Conservation (phyloP, 2,888 invertebrate species). For the Leucophora obtusa region DNA sequence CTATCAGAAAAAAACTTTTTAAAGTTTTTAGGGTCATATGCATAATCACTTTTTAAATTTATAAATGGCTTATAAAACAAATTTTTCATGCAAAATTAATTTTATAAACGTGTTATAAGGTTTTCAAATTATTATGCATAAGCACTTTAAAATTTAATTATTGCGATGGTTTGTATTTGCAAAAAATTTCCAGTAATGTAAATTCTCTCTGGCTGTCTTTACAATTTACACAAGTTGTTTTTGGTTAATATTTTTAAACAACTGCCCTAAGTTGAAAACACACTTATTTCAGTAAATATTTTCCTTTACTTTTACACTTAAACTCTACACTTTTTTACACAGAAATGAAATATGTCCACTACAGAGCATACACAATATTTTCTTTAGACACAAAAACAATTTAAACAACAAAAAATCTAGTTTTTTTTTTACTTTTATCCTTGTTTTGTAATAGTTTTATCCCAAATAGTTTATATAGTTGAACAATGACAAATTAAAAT, state of each 20-base stretch:
- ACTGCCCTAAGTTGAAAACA: background rate
- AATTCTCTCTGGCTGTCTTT: background rate
- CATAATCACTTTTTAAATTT: too few relatives aligned
- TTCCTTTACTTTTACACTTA: background rate
- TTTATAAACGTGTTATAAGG: too few relatives aligned
- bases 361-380: background rate
- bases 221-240: background rate
- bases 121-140: too few relatives aligned
- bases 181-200: too few relatives aligned
- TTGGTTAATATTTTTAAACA: background rate
- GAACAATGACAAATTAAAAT: background rate
- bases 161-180: too few relatives aligned
- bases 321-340: background rate
- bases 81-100: too few relatives aligned
- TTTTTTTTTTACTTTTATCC: background rate
- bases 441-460: background rate
- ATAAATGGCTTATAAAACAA: too few relatives aligned
- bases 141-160: too few relatives aligned
- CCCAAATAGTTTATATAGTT: background rate
- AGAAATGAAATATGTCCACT: background rate
- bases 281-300: background rate
- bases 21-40: too few relatives aligned
- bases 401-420: background rate
- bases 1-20: too few relatives aligned
- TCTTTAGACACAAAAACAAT: background rate